Evolutionary conservation across 2,113 vertebrate genomes (phyloP), one percentile per base, ranked within the genome.

Genomic region (Vidua macroura): DNA sequence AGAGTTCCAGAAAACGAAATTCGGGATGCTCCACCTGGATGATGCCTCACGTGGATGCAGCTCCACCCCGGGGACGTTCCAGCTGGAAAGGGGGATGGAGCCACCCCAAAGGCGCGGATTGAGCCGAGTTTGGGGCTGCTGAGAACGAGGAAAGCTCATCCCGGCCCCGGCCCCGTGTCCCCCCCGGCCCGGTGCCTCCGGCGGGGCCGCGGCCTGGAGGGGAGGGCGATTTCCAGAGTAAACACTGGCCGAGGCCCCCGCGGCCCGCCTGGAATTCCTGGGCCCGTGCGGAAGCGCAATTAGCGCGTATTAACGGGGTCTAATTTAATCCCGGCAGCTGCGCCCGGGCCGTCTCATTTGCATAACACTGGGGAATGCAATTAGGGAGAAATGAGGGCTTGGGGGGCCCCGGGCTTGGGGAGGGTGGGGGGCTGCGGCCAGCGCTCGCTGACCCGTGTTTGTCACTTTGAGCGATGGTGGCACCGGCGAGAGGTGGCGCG

Each of bases 261-360:
- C 3, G 15, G 41, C 85, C 31, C 23, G 82, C 4, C 44, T 37
- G 89, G 76, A 72, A 88, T 93, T 92, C 83, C 79, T 18, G 62
- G 92, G 75, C 56, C 89, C 11, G 74, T 22, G 37, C 14, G 64
- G 96, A 97, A 97, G 95, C 97, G 95, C 94, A 98, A 98, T 98
- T 98, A 98, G 23, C 92, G 81, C 91, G 81, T 81, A 96, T 97
- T 96, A 96, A 97, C 92, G 95, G 94, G 90, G 83, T 95, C 97
- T 97, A 84, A 98, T 98, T 97, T 97, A 96, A 98, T 95, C 97
- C 95, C 73, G 89, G 96, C 97, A 98, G 97, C 97, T 98, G 97
- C 95, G 94, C 95, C 97, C 92, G 74, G 94, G 90, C 46, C 37
- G 52, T 59, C 86, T 90, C 66, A 97, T 98, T 98, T 97, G 96